These are phyloP conservation scores for Aplochiton taeniatus DNA, from an alignment of 2,797 vertebrate species.

Conservation along the genomic window DNA sequence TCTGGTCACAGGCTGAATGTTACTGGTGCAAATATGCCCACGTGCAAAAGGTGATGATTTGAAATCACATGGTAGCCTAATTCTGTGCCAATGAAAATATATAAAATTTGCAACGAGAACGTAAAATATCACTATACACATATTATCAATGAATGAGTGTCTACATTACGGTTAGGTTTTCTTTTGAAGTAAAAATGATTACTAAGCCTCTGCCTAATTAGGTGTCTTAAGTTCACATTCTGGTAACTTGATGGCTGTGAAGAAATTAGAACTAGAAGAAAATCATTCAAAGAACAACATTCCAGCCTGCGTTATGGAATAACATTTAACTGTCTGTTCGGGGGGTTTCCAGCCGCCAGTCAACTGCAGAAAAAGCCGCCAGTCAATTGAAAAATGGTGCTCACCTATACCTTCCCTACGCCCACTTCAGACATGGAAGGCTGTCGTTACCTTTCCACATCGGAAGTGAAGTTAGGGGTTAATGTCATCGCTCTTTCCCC, in stretches of 20 bases:
- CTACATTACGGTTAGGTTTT: no score
- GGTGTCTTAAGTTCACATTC: no score
- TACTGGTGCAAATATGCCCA: constrained; percentile 16
- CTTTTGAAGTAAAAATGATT: no score
- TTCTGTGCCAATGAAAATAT: constrained; percentile 27
- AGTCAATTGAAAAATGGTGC: constrained; percentile 42
- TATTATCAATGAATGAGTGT: no score
- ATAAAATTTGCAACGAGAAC: constrained; percentile 36
- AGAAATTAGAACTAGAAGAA: not conserved
- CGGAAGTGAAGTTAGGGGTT: constrained; percentile 64
- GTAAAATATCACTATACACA: no score
- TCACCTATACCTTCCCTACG: constrained; percentile 47
- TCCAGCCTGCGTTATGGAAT: not conserved
- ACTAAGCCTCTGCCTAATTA: no score
- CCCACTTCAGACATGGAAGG: constrained; percentile 54
- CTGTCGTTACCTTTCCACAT: constrained; percentile 47
- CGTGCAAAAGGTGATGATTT: constrained; percentile 5
- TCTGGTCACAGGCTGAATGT: constrained; percentile 2
- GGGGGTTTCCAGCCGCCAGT: constrained; percentile 64
- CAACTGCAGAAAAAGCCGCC: constrained; percentile 31
- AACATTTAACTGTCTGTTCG: constrained; percentile 8
- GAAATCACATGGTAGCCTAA: not conserved
- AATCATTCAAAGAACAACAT: not conserved
- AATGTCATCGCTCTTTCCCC: constrained; percentile 54
- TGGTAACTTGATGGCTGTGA: no score